phyloP scores from a whole-genome alignment of 2,113 vertebrate species.

The Donacobius atricapilla region DNA sequence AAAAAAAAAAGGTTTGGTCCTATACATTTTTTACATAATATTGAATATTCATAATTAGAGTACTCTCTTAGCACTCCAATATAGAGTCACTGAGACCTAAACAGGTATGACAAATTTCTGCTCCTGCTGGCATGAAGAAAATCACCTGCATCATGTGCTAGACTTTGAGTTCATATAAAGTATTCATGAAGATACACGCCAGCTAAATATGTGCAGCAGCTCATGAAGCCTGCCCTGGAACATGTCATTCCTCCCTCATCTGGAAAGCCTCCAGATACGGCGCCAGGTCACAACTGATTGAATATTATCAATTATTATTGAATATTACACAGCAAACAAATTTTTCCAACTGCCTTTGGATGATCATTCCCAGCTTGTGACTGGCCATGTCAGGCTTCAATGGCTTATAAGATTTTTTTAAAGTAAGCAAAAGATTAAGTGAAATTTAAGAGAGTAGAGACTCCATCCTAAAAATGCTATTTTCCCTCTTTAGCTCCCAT shows the following conservation, averaged over 20 bases:
- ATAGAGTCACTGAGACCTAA: not conserved
- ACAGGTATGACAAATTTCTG: not conserved
- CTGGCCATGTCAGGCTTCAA: accelerated
- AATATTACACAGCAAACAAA: not conserved
- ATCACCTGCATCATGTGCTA: not conserved
- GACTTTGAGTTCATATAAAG: not conserved
- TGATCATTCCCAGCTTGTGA: not conserved
- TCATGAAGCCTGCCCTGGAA: not conserved
- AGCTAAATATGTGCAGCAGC: not conserved
- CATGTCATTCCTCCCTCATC: not conserved
- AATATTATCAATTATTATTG: not conserved
- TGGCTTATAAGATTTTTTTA: not conserved
- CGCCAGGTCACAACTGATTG: not conserved
- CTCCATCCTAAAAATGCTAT: not conserved
- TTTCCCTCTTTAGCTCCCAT: not conserved
- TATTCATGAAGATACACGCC: accelerated
- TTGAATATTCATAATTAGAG: not conserved
- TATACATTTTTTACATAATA: not conserved
- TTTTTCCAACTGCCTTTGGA: not conserved
- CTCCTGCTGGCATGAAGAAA: not conserved
- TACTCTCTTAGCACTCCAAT: not conserved
- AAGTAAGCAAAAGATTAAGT: not conserved
- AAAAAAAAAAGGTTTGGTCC: not conserved
- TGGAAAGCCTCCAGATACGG: not conserved
- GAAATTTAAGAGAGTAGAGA: not conserved